A percentile compares a stretch with the other conserved stretches of the same genome.
phyloP scores from a whole-genome alignment of 2,797 vertebrate genomes.

The Allobates femoralis region DNA sequence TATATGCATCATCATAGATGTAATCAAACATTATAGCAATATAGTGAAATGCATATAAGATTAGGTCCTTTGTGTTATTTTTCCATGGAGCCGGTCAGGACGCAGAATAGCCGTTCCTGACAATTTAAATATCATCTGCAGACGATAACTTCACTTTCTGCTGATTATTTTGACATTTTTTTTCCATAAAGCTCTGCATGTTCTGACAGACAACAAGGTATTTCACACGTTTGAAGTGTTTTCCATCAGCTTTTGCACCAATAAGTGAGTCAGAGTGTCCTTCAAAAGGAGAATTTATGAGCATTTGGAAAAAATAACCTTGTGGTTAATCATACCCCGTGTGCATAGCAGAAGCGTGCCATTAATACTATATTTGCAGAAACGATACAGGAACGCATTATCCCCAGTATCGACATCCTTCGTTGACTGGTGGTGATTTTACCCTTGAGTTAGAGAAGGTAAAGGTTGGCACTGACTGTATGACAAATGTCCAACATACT shows the following conservation, averaged over 20 bases:
- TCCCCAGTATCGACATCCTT: neutral
- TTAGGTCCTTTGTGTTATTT: neutral
- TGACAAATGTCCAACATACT: neutral
- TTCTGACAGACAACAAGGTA: neutral
- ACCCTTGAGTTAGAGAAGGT: neutral
- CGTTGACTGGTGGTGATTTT: neutral
- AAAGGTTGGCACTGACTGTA: neutral
- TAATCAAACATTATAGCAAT: no score
- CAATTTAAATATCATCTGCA: neutral
- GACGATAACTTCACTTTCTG: neutral
- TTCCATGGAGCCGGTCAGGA: neutral
- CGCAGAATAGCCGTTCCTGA: neutral
- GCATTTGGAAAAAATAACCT: neutral
- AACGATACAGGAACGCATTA: neutral
- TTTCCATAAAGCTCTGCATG: neutral
- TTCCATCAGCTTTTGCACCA: neutral
- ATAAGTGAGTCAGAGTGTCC: neutral
- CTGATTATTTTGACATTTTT: constrained; percentile 7
- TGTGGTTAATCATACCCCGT: neutral
- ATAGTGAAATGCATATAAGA: neutral
- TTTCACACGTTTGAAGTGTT: neutral
- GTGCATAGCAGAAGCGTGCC: neutral
- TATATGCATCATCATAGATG: no score
- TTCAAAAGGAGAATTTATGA: constrained; percentile 6
- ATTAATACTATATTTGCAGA: neutral